Evolutionary conservation across 2,797 vertebrate genomes (phyloP).

Genomic region (Toxotes lorentzi): DNA sequence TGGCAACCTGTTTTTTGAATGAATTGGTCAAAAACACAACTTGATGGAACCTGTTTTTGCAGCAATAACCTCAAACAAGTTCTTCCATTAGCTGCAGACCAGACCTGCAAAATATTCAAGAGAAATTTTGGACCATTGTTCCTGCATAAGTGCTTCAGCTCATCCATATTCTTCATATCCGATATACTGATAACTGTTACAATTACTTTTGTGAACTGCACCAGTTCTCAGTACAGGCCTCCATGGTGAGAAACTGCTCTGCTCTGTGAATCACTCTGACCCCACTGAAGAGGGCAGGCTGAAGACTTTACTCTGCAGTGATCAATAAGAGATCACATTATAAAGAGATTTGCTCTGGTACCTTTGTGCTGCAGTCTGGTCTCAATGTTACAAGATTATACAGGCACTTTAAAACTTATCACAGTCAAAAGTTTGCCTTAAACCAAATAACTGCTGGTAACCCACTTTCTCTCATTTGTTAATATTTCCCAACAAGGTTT

Average conservation of each 20-base stretch:
- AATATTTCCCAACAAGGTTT: constrained; percentile 2
- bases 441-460: constrained; percentile 8
- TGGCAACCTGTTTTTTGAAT: too few species aligned
- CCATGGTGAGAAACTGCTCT: too few species aligned
- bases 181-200: background rate
- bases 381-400: background rate
- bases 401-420: background rate
- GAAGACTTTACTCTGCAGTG: background rate
- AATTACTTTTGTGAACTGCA: background rate
- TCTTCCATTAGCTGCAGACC: too few species aligned
- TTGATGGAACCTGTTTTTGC: too few species aligned
- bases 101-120: too few species aligned
- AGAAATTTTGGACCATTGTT: too few species aligned
- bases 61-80: too few species aligned
- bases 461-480: background rate
- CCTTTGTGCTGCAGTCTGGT: background rate
- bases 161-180: too few species aligned
- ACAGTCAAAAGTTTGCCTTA: background rate
- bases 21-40: too few species aligned
- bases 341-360: background rate
- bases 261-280: background rate
- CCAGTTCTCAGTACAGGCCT: background rate
- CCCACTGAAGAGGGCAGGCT: background rate
- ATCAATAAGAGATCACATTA: background rate
- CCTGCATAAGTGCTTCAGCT: too few species aligned